Evolutionary conservation across 2,797 vertebrate genomes (phyloP), one percentile per base, ranked within the genome.

Genomic region (Melanotaenia pygmaea): DNA sequence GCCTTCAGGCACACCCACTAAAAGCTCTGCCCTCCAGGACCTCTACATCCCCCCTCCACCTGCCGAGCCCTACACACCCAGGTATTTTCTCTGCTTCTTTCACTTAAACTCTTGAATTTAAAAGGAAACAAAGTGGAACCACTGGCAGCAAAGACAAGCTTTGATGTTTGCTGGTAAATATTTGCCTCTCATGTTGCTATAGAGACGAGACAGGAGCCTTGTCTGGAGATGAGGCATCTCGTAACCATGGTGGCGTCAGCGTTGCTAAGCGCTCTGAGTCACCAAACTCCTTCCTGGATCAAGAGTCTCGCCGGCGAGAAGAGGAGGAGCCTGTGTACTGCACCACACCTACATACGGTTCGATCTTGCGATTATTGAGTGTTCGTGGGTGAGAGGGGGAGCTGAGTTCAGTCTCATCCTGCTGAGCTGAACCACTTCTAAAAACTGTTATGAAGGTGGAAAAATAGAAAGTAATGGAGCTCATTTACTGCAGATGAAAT

Each of bases 241-340:
- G 96, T 90, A 95, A 95, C 80, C 95, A 96, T 75, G 93, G 96
- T 74, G 94, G 94, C 83, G 83, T 96, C 66, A 94, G 96, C 0
- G 89, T 96, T 62, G 95, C 96, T 60, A 97, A 98, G 85, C 96
- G 98, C 81, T 97, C 97, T 2, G 97, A 99, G 86, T 99, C 98
- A 59, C 98, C 98, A 26, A 99, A 99, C 93, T 99, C 98, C 30
- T 99, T 98, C 93, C 95, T 99, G 93, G 98, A 99, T 88, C 97
- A 98, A 89, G 97, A 99, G 79, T 96, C 98, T 89, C 95, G 91
- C 76, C 96, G 95, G 64, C 95, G 95, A 78, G 95, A 97, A 57
- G 97, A 98, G 89, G 97, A 98, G 93, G 97, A 98, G 91, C 94
- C 97, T 1, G 94, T 98, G 5, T 98, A 98, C 92, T 98, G 98